Percentiles rank a stretch among this genome's conserved stretches.
Evolutionary conservation across 2,113 vertebrate genomes (phyloP).

Genomic region (Capreolus pygargus): DNA sequence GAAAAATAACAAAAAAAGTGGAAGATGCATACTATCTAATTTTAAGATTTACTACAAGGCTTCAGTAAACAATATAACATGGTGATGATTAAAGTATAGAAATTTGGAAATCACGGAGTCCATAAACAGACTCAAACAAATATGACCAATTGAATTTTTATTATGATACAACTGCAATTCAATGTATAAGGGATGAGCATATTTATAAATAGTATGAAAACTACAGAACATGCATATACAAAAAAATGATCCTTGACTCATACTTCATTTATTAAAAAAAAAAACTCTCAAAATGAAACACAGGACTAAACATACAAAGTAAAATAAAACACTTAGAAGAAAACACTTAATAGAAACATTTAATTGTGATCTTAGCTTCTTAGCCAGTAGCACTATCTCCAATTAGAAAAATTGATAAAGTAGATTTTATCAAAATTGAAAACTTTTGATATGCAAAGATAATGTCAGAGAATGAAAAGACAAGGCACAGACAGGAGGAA

Average conservation of each 20-base stretch:
- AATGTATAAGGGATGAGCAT: not conserved
- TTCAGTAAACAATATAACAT: not conserved
- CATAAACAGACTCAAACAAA: not conserved
- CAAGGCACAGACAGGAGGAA: not conserved
- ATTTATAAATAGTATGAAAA: not conserved
- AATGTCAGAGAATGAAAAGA: not conserved
- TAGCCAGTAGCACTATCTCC: not conserved
- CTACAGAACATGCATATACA: not conserved
- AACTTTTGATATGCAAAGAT: not conserved
- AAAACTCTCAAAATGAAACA: not conserved
- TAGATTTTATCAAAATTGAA: not conserved
- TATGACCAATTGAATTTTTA: not conserved
- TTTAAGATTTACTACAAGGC: not conserved
- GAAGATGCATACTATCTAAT: not conserved
- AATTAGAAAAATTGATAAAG: not conserved
- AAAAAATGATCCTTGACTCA: not conserved
- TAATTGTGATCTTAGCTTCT: not conserved
- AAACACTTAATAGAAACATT: not conserved
- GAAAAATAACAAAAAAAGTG: not conserved
- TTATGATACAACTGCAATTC: not conserved
- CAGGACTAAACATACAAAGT: not conserved
- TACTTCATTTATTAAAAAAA: not conserved
- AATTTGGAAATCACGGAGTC: not conserved
- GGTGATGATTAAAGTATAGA: not conserved
- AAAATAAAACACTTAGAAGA: not conserved